Percentiles rank a stretch among this genome's conserved stretches.
phyloP scores from a whole-genome alignment of 2,797 vertebrate species.

The Buceros bicornis region DNA sequence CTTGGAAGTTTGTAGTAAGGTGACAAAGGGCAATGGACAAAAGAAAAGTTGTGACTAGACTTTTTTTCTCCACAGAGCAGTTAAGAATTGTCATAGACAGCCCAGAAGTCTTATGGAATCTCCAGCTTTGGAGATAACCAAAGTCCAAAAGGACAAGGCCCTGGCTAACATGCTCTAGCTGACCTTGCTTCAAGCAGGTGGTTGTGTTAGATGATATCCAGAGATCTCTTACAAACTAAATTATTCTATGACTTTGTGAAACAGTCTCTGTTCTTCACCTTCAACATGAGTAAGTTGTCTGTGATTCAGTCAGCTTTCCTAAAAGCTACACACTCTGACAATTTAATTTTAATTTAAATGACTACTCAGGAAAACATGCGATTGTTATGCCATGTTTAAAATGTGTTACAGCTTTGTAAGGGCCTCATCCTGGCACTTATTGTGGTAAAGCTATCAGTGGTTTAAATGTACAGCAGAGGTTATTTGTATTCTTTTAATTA shows the following conservation, averaged over 20 bases:
- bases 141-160: neutral
- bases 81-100: neutral
- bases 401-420: neutral
- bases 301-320: neutral
- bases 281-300: neutral
- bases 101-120: neutral
- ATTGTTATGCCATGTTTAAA: neutral
- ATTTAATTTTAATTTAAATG: neutral
- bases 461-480: neutral
- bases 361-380: neutral
- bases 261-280: neutral
- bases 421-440: neutral
- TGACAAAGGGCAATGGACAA: neutral
- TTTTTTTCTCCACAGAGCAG: rapidly evolving
- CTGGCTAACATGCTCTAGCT: neutral
- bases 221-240: neutral
- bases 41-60: neutral
- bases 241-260: neutral
- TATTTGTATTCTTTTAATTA: neutral
- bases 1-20: neutral
- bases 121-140: neutral
- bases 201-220: neutral
- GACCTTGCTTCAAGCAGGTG: neutral
- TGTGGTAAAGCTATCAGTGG: neutral
- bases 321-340: neutral